Evolutionary conservation across 2,888 invertebrate genomes (phyloP).

Genomic region (Bhutanitis thaidina): DNA sequence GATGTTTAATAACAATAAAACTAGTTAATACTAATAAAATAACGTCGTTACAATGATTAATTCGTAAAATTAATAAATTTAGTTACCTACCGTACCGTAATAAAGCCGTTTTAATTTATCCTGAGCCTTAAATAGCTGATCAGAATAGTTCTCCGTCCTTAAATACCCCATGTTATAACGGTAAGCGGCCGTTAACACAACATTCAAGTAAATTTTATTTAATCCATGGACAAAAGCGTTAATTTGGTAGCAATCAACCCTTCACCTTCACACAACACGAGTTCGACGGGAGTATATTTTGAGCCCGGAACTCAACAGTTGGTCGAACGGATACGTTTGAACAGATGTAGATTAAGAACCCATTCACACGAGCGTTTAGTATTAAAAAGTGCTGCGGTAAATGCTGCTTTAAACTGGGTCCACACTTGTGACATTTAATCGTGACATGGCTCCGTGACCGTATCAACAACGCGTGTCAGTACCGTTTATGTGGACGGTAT

Average conservation of each 20-base stretch:
- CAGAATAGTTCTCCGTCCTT: conserved; percentile 2
- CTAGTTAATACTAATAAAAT: too few species aligned
- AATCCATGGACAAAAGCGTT: conserved; percentile 17
- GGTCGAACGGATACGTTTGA: conserved; percentile 20
- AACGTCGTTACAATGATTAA: too few species aligned
- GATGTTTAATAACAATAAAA: too few species aligned
- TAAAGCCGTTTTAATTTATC: too few species aligned
- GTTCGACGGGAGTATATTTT: conserved; percentile 23
- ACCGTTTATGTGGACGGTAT: too few species aligned
- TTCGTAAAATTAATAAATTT: too few species aligned
- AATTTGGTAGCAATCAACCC: conserved; percentile 20
- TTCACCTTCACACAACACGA: conserved; percentile 17
- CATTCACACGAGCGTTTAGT: conserved; percentile 16
- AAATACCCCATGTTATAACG: not conserved
- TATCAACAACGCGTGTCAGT: too few species aligned
- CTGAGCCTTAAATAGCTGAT: too few species aligned
- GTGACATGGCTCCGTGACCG: too few species aligned
- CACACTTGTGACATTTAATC: too few species aligned
- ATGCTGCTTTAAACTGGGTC: not conserved
- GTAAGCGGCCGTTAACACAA: conserved; percentile 15
- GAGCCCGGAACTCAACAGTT: conserved; percentile 25
- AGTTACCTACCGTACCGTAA: too few species aligned
- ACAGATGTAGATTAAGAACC: conserved; percentile 21
- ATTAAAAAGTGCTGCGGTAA: too few species aligned
- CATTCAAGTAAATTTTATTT: conserved; percentile 13